These are phyloP conservation scores for Caenorhabditis remanei DNA, from an alignment of 1,140 invertebrate species.

Conservation along the genomic window DNA sequence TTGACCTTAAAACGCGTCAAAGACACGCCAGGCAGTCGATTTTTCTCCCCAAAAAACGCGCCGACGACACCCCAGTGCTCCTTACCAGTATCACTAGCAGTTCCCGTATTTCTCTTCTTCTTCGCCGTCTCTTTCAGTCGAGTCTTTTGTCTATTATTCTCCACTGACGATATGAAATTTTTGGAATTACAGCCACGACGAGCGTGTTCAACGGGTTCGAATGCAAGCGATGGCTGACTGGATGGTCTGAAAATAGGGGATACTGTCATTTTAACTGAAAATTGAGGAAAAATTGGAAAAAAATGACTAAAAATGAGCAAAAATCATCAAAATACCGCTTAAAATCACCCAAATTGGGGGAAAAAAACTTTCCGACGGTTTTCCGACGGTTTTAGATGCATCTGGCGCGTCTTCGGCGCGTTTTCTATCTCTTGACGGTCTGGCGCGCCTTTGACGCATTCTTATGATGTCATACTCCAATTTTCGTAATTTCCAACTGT, in stretches of 20 bases:
- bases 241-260: slow-evolving; percentile 10
- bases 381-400: no score
- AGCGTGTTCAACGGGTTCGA: not conserved
- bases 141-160: not conserved
- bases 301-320: no score
- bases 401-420: no score
- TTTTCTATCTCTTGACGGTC: not conserved
- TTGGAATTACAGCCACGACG: not conserved
- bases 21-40: no score
- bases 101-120: not conserved
- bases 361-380: no score
- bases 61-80: not conserved
- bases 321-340: not conserved
- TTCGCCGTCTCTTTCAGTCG: not conserved
- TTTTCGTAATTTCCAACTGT: no score
- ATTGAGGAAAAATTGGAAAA: no score
- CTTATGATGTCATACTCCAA: no score
- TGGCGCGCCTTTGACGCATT: no score
- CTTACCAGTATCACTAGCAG: not conserved
- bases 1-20: no score
- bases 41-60: no score
- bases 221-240: slow-evolving; percentile 5
- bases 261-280: not conserved
- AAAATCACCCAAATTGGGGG: no score
- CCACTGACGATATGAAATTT: not conserved